These are phyloP conservation scores for Polylopha cassiicola DNA, from an alignment of 2,888 invertebrate species.

Conservation along the genomic window DNA sequence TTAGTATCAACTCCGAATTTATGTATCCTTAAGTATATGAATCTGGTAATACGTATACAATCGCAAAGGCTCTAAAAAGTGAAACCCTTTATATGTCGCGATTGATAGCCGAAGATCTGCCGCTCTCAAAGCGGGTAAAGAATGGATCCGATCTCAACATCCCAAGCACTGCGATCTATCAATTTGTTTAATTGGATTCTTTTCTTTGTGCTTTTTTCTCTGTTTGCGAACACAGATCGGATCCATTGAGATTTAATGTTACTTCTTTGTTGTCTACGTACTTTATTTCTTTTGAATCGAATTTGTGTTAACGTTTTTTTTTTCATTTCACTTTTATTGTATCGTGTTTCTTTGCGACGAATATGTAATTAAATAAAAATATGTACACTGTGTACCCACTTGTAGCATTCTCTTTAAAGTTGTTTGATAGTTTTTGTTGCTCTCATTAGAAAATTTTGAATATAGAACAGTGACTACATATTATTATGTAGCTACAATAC, in stretches of 20 bases:
- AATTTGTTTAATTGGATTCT: conserved; percentile 72
- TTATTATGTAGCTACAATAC: no score
- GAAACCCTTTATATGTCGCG: conserved; percentile 44
- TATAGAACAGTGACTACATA: no score
- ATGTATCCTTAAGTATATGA: not conserved
- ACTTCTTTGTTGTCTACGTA: conserved; percentile 41
- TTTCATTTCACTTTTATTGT: conserved; percentile 25
- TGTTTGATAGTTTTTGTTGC: no score
- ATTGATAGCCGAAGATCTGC: conserved; percentile 25
- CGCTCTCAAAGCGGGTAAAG: conserved; percentile 55
- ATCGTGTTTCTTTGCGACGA: conserved; percentile 8
- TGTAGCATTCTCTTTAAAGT: no score
- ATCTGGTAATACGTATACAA: conserved; percentile 39
- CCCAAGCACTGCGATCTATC: conserved; percentile 55
- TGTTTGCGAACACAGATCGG: conserved; percentile 47
- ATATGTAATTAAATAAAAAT: conserved; percentile 13
- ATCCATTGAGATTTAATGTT: conserved; percentile 59
- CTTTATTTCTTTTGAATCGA: conserved; percentile 27
- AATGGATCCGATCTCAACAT: conserved; percentile 39
- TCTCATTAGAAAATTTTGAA: no score
- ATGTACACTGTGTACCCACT: no score
- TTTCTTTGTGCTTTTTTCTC: conserved; percentile 60
- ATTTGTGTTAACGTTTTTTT: conserved; percentile 29
- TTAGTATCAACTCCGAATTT: no score
- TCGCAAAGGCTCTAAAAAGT: conserved; percentile 52